Evolutionary conservation across 2,113 vertebrate genomes (phyloP), one percentile per base, ranked within the genome.

Genomic region (Psettodes erumei): DNA sequence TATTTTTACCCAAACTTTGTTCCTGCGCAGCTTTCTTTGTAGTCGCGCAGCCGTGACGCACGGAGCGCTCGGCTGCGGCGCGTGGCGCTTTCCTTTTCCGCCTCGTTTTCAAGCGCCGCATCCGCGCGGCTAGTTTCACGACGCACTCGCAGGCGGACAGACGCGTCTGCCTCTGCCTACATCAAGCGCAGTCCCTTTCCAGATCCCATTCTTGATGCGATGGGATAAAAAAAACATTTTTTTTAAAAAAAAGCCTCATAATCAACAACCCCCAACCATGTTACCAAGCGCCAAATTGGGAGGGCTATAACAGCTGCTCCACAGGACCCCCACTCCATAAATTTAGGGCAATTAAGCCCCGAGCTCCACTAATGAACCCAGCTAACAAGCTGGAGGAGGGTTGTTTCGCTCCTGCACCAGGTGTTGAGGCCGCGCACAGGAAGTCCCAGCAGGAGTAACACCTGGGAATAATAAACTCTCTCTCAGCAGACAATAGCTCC

Each of bases 381-480:
- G 35, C 60, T 63, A 90, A 90, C 75, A 54, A 67, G 83, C 60
- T 53, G 71, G 75, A 77, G 74, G 72, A 71, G 78, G 71, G 74
- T 21, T 58, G n/a, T n/a, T 62, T 30, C 64, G 58, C 61, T 89
- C 42, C 50, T 45, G 10, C 55, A 62, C 87, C 87, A 89, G 90
- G 87, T 91, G 90, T 61, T 23, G 30, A 75, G 61, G 43, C 43
- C 68, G 42, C 33, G 43, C 69, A 47, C 79, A 91, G 80, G 77
- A 90, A 76, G 78, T 80, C 85, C 59, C 73, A 68, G 87, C 77
- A 78, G 71, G 79, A 75, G 30, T 8, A 72, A 87, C 88, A 93
- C 86, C 84, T 86, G 87, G 83, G 42, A 87, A 68, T 66, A 81
- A 91, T 91, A 80, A 81, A 75, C 1, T 61, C 12, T 56, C 8